Evolutionary conservation across 2,113 vertebrate species (phyloP), one percentile per base, ranked within the genome.

Genomic region (Hymenochirus boettgeri): DNA sequence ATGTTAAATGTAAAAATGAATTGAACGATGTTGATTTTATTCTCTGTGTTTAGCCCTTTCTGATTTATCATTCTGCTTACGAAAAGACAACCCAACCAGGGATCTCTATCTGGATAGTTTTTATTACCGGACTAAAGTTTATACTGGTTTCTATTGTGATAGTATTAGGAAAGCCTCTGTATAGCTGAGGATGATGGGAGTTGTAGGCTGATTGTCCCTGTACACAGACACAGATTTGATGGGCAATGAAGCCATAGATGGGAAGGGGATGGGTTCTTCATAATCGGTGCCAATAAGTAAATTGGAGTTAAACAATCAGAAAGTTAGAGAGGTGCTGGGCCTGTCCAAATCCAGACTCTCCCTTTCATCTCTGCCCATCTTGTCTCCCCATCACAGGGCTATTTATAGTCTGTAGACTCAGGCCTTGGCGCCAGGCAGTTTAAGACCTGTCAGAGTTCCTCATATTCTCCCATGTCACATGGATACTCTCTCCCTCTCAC

Each of bases 391-490:
- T 88, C 90, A 87, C 87, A 79, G 64, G 76, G 75, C 90, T 93
- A 92, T 91, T 93, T 95, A 91, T 94, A 93, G 89, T 85, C 79
- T 57, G 82, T 83, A 91, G 90, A 90, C 91, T 85, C 81, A 85
- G 86, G 86, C 88, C 86, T 85, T 91, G 93, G 93, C 92, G 93
- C 92, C 91, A 95, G 91, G 90, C 90, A 88, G 89, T 92, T 95
- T 93, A 93, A 92, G 91, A 93, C 88, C 91, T 93, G 93, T 94
- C 93, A 94, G 88, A 93, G 89, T 92, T 89, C 89, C 87, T 93
- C 92, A 93, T 94, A 92, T 91, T 92, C 88, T 88, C 85, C 86
- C 80, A 79, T 89, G 91, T 94, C 91, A 93, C 91, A 90, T 88
- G 89, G 85, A 87, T 78, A n/a, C n/a, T n/a, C 84, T 77, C 84